phyloP scores from a whole-genome alignment of 2,797 vertebrate genomes.

The Dryobates pubescens region DNA sequence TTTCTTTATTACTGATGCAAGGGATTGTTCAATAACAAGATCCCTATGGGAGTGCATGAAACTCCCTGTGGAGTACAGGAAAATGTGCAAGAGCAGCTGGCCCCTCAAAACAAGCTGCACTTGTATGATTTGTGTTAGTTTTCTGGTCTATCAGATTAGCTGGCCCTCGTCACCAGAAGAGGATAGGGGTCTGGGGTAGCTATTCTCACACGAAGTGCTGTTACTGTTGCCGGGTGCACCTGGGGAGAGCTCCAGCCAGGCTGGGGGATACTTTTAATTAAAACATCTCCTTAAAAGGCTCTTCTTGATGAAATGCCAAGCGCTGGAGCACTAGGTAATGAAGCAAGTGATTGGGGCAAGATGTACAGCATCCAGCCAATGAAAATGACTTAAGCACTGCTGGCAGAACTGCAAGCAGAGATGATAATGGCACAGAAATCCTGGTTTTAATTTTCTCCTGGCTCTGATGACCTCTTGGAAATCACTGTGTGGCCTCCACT shows the following conservation, averaged over 20 bases:
- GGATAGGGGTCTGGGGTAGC: neutral
- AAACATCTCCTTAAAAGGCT: neutral
- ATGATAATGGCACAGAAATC: neutral
- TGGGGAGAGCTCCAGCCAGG: neutral
- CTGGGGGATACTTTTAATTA: constrained; percentile 18
- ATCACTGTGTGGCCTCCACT: accelerated
- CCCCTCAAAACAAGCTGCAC: neutral
- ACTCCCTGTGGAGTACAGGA: neutral
- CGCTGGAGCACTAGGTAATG: neutral
- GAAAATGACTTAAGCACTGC: neutral
- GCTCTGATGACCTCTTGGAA: neutral
- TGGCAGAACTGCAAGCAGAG: neutral
- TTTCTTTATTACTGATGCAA: neutral
- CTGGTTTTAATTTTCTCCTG: neutral
- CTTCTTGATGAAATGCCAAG: constrained; percentile 33
- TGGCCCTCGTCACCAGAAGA: neutral
- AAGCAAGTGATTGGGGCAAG: neutral
- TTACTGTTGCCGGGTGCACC: neutral
- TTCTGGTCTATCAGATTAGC: neutral
- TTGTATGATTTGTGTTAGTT: neutral
- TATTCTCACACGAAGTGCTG: neutral
- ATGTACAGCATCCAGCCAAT: neutral
- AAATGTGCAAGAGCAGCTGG: neutral
- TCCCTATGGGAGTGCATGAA: neutral
- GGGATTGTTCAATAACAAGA: neutral